Base-by-base conservation (phyloP, 2,797 vertebrate genomes). In the Morus bassanus region DNA sequence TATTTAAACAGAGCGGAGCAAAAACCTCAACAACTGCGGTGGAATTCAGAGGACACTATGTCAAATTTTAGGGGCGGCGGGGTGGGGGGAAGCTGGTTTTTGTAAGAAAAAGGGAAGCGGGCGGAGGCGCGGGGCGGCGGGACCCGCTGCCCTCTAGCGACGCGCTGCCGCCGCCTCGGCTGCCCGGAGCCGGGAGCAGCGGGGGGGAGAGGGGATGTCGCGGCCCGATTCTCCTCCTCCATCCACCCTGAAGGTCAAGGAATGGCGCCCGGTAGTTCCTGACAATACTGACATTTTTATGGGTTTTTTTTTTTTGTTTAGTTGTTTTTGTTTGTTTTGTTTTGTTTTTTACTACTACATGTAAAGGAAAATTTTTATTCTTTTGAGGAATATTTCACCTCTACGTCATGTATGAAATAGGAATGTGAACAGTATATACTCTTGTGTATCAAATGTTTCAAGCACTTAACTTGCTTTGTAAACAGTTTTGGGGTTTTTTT, bases 341-440 rank as follows among this genome's bases (percentile, higher is more conserved):
- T 53, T 53, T 53, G 17, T 72, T 56, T 22, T 39, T 80, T 89
- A 83, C 96, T 97, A 96, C 95, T 97, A 95, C 93, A 90, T 94
- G 51, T 96, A 98, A 98, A 98, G 90, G 92, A 85, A 97, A 96
- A 85, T 64, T 89, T 96, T 88, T 96, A 95, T 97, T 98, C 95
- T 97, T 95, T 90, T 95, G 95, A 90, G 92, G 95, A 97, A 93
- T 95, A 96, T 87, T 97, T 98, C 97, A 93, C 94, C 94, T 84
- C 86, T 98, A 96, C 95, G 95, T 97, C 95, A 85, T 94, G 95
- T 98, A 98, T 97, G 96, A 98, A 97, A 98, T 98, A 98, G 97
- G 97, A 98, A 98, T 97, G 98, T 98, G 97, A 98, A 97, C 93
- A 86, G 78, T 97, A 89, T 97, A 91, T 97, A 97, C 91, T 97